Percentiles rank a stretch among this genome's conserved stretches.
phyloP scores from a whole-genome alignment of 2,797 vertebrate genomes.

The Petrocephalus schoutedeni region DNA sequence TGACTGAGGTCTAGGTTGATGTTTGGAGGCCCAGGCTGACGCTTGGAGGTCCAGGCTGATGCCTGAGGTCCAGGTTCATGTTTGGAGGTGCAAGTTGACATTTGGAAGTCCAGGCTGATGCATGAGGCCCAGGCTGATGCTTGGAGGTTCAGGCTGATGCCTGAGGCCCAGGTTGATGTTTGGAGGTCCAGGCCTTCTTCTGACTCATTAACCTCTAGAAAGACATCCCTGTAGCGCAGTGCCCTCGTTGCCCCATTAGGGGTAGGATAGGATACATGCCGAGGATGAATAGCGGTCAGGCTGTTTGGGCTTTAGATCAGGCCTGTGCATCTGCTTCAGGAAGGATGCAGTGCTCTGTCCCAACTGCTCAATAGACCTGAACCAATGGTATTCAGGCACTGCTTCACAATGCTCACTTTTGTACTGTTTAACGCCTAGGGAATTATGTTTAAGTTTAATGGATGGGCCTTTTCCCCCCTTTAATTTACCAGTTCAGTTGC shows the following conservation, averaged over 20 bases:
- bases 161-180: background rate
- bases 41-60: too few relatives aligned
- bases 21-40: background rate
- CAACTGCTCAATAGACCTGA: background rate
- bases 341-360: background rate
- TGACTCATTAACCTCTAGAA: background rate
- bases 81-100: background rate
- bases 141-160: conserved; percentile 24
- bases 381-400: background rate
- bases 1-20: background rate
- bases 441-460: background rate
- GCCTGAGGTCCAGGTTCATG: too few relatives aligned
- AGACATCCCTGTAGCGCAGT: background rate
- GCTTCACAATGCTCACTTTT: background rate
- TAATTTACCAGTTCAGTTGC: background rate
- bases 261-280: background rate
- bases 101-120: too few relatives aligned
- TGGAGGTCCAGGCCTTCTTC: conserved; percentile 32
- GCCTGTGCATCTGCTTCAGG: background rate
- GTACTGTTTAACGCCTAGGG: background rate
- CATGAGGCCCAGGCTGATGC: background rate
- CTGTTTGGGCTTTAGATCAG: background rate
- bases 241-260: background rate
- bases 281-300: background rate
- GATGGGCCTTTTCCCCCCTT: background rate